phyloP scores from a whole-genome alignment of 2,113 vertebrate species.

The Oncorhynchus gorbuscha region DNA sequence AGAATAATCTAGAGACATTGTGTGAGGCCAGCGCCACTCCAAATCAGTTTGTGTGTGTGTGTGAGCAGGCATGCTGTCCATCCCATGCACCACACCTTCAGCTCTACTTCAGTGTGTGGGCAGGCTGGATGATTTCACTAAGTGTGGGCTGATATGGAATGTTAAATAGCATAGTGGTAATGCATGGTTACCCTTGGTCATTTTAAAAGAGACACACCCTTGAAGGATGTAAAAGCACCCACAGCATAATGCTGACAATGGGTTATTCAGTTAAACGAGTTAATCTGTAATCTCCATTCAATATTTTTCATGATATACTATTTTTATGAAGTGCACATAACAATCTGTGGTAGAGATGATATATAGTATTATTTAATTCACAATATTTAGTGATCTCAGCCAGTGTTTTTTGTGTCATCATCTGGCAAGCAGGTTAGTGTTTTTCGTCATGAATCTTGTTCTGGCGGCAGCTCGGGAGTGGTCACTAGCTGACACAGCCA shows the following conservation, averaged over 20 bases:
- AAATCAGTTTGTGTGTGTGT: background rate
- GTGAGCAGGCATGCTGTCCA: background rate
- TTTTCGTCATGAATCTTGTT: too few relatives aligned
- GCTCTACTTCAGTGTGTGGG: background rate
- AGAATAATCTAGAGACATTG: background rate
- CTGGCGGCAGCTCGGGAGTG: too few relatives aligned
- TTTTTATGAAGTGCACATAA: background rate
- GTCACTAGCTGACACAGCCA: too few relatives aligned
- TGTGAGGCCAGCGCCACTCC: background rate
- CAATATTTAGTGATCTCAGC: background rate
- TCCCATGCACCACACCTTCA: background rate
- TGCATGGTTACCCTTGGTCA: background rate
- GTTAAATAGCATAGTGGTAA: background rate
- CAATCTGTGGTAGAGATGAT: background rate
- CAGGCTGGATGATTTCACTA: background rate
- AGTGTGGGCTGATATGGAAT: background rate
- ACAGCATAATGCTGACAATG: background rate
- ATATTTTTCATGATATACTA: background rate
- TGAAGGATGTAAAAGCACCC: constrained; percentile 1
- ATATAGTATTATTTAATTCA: too few relatives aligned
- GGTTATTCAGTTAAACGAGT: background rate
- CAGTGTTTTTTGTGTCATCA: constrained; percentile 5
- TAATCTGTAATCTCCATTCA: background rate
- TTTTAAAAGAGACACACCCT: background rate
- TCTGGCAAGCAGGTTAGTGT: background rate